A percentile compares a stretch with the other conserved stretches of the same genome.
These are phyloP conservation scores for Callipepla californica DNA, from an alignment of 2,113 vertebrate species.

Conservation along the genomic window DNA sequence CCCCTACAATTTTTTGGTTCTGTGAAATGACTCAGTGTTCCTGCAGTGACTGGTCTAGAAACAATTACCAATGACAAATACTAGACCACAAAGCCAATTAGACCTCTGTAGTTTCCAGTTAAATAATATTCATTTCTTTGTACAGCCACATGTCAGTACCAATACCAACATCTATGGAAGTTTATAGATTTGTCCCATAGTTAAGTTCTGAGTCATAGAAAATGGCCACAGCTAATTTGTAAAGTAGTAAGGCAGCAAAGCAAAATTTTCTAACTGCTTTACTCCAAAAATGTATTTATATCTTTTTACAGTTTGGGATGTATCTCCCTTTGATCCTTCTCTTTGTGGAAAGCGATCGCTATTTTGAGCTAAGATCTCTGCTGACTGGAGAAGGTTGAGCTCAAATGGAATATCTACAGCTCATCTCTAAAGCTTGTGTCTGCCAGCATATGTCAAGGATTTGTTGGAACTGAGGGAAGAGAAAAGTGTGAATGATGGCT, in stretches of 20 bases:
- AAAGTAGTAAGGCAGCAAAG: background rate
- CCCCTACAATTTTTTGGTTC: too few species aligned
- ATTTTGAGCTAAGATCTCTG: background rate
- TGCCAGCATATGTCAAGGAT: background rate
- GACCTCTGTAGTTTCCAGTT: background rate
- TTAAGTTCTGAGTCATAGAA: background rate
- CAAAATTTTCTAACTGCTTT: slow-evolving; percentile 38
- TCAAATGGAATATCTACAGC: background rate
- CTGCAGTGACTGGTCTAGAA: background rate
- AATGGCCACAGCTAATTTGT: background rate
- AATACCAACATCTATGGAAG: background rate
- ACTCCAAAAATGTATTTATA: background rate
- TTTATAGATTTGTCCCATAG: background rate
- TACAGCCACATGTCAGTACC: background rate
- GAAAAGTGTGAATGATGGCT: background rate
- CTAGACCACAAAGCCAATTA: background rate
- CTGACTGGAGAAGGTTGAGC: background rate
- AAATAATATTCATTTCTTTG: background rate
- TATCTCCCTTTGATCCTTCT: slow-evolving; percentile 6
- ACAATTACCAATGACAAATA: background rate
- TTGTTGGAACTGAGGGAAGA: slow-evolving; percentile 7
- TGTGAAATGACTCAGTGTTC: background rate
- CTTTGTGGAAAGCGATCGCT: background rate
- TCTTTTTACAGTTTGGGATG: background rate
- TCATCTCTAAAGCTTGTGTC: background rate